Percentiles rank a stretch among this genome's conserved stretches.
These are phyloP conservation scores for Zaprionus nigranus DNA, from an alignment of 1,140 invertebrate species.

Conservation along the genomic window DNA sequence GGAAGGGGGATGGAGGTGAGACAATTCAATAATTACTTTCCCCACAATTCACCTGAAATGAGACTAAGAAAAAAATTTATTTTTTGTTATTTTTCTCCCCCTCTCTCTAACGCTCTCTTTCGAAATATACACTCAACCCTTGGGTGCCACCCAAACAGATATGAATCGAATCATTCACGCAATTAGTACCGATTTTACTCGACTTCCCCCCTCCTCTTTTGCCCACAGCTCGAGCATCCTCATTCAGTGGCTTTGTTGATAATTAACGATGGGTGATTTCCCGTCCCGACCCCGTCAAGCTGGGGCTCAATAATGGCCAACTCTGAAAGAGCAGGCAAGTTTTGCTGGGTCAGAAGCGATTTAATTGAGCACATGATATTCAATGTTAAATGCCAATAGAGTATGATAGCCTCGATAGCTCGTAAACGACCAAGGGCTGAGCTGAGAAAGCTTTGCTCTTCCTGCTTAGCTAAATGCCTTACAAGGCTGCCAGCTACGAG, in stretches of 20 bases:
- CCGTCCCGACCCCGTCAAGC: not conserved
- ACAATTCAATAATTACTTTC: not conserved
- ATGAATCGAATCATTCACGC: not conserved
- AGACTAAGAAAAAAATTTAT: not conserved
- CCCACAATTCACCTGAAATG: not conserved
- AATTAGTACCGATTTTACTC: conserved; percentile 1
- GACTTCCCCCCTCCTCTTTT: too few species aligned
- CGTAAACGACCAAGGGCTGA: not conserved
- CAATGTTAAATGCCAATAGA: conserved; percentile 4
- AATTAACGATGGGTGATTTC: not conserved
- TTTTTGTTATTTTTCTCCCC: not conserved
- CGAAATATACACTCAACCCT: not conserved
- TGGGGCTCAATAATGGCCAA: not conserved
- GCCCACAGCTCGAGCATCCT: not conserved
- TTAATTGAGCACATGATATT: not conserved
- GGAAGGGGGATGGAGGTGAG: not conserved
- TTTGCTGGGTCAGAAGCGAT: not conserved
- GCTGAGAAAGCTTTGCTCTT: not conserved
- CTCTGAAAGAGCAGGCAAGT: not conserved
- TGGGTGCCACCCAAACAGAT: conserved; percentile 1
- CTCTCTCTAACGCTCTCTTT: too few species aligned
- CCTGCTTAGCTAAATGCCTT: not conserved
- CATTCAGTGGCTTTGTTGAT: conserved; percentile 1
- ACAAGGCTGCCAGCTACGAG: not conserved
- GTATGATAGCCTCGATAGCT: not conserved